A percentile compares a stretch with the other conserved stretches of the same genome.
Conservation (phyloP, 2,113 vertebrate genomes). For the Esox niger region DNA sequence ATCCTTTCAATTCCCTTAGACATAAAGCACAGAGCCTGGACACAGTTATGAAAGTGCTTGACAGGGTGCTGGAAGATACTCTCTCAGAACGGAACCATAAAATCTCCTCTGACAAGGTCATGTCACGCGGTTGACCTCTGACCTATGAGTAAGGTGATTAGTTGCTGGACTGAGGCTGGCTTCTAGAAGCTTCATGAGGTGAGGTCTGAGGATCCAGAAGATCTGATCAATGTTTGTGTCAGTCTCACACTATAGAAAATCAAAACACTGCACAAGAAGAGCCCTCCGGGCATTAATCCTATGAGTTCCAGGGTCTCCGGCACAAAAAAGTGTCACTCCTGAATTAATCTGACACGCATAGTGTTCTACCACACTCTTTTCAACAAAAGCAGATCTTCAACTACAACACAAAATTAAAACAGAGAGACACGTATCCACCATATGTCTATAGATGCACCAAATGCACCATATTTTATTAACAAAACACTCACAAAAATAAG, state of each 20-base stretch:
- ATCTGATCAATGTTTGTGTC: too few relatives aligned
- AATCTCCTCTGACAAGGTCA: constrained; percentile 38
- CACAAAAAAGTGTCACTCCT: too few relatives aligned
- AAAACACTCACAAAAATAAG: too few relatives aligned
- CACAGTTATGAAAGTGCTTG: constrained; percentile 2
- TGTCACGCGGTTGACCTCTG: constrained; percentile 54
- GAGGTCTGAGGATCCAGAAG: too few relatives aligned
- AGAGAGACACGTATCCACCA: not conserved
- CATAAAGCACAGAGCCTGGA: not conserved
- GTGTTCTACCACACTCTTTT: not conserved
- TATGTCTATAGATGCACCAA: not conserved
- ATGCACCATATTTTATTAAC: too few relatives aligned
- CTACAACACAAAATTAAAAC: not conserved
- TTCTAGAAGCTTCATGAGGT: constrained; percentile 3
- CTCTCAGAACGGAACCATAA: constrained; percentile 20
- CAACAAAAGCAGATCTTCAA: not conserved
- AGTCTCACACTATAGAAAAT: too few relatives aligned
- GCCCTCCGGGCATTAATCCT: too few relatives aligned
- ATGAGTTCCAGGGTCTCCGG: too few relatives aligned
- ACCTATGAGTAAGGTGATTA: constrained; percentile 8
- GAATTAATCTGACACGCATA: too few relatives aligned
- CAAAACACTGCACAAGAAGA: too few relatives aligned
- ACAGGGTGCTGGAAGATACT: not conserved
- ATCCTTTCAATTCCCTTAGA: not conserved
- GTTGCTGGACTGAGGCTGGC: constrained; percentile 3